A percentile compares a stretch with the other conserved stretches of the same genome.
These are phyloP conservation scores for Chiroxiphia lanceolata DNA, from an alignment of 2,797 vertebrate genomes.

Conservation along the genomic window DNA sequence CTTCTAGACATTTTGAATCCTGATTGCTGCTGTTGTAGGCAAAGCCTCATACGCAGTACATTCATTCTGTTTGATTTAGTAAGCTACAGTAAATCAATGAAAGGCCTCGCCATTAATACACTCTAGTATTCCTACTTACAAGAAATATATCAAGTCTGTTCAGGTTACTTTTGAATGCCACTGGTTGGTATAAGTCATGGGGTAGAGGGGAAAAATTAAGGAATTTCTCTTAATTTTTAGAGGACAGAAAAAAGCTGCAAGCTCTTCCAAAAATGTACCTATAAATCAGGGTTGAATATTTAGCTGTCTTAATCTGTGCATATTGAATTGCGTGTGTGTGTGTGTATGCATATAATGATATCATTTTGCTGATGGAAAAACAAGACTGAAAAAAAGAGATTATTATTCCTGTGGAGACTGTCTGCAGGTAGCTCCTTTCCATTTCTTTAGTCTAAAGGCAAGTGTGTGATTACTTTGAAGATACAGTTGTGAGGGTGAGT, in stretches of 20 bases:
- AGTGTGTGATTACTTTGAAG: background rate
- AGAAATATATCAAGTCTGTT: background rate
- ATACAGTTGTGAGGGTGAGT: background rate
- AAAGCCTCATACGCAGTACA: background rate
- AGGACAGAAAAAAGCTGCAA: background rate
- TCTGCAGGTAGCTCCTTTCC: background rate
- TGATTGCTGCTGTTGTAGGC: background rate
- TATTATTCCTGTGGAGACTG: background rate
- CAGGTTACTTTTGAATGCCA: background rate
- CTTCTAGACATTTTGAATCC: background rate
- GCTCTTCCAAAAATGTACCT: background rate
- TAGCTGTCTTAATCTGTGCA: background rate
- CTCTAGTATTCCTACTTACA: background rate
- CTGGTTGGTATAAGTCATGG: background rate
- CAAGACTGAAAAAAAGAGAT: background rate
- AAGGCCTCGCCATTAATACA: background rate
- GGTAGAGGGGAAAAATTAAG: background rate
- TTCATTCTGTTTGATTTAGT: background rate
- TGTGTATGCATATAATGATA: background rate
- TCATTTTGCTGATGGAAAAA: background rate
- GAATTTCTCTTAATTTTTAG: background rate
- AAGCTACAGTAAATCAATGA: slow-evolving; percentile 29
- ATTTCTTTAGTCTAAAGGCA: background rate
- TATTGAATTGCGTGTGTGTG: background rate
- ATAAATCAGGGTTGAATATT: background rate